Percentiles rank a stretch among this genome's conserved stretches.
Evolutionary conservation across 2,797 vertebrate species (phyloP).

Genomic region (Onychomys leucogaster): DNA sequence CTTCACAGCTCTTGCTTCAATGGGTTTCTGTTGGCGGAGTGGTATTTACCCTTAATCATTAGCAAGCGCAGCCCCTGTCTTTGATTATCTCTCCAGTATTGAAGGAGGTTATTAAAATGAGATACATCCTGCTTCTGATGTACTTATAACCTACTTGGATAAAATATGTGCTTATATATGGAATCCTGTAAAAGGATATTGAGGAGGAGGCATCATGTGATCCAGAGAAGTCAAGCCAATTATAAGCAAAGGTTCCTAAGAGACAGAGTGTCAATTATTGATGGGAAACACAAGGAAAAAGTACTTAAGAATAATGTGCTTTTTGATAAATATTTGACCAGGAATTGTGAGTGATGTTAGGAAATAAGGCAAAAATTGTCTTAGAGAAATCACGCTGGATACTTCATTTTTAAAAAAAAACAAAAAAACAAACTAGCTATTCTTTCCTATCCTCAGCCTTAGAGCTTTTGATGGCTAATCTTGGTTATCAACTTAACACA

Average conservation of each 20-base stretch:
- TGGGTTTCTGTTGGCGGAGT: not conserved
- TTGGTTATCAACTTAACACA: not conserved
- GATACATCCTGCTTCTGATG: not conserved
- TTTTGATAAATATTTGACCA: not conserved
- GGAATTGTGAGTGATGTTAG: not conserved
- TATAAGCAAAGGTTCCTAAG: not conserved
- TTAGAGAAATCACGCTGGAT: not conserved
- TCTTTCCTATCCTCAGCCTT: not conserved
- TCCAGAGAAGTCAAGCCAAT: not conserved
- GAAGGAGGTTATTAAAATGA: not conserved
- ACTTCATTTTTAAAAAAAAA: no score
- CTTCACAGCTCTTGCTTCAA: not conserved
- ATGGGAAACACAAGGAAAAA: not conserved
- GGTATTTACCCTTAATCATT: not conserved
- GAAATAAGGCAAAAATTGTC: not conserved
- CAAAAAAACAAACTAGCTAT: no score
- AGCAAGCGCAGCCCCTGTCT: not conserved
- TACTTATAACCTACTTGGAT: not conserved
- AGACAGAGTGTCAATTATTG: not conserved
- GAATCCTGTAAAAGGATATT: not conserved
- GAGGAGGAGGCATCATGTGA: not conserved
- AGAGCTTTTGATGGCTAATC: not conserved
- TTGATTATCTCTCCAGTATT: not conserved
- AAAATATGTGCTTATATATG: not conserved
- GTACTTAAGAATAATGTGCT: not conserved